These are phyloP conservation scores for Apis mellifera DNA, from an alignment of 1,140 invertebrate species.

Conservation along the genomic window Amel_HAv3.1 CM009938.2:7679001-7679500, in stretches of 20 bases:
- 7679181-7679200: slow-evolving; percentile 51
- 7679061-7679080: background rate
- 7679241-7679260: slow-evolving; percentile 43
- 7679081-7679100: background rate
- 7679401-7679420: slow-evolving; percentile 4
- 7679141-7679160: slow-evolving; percentile 27
- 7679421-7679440: background rate
- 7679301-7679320: slow-evolving; percentile 46
- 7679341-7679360: slow-evolving; percentile 39
- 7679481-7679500: background rate
- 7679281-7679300: slow-evolving; percentile 39
- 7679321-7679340: slow-evolving; percentile 43
- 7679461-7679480: no score
- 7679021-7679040: no score
- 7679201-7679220: slow-evolving; percentile 45
- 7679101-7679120: slow-evolving; percentile 16
- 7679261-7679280: slow-evolving; percentile 46
- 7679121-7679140: slow-evolving; percentile 33
- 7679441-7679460: background rate
- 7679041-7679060: background rate
- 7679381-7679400: background rate
- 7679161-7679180: slow-evolving; percentile 7
- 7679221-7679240: slow-evolving; percentile 27
- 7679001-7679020: no score
- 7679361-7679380: slow-evolving; percentile 30